Conservation (phyloP, 2,888 invertebrate species). For the Catocala nupta region DNA sequence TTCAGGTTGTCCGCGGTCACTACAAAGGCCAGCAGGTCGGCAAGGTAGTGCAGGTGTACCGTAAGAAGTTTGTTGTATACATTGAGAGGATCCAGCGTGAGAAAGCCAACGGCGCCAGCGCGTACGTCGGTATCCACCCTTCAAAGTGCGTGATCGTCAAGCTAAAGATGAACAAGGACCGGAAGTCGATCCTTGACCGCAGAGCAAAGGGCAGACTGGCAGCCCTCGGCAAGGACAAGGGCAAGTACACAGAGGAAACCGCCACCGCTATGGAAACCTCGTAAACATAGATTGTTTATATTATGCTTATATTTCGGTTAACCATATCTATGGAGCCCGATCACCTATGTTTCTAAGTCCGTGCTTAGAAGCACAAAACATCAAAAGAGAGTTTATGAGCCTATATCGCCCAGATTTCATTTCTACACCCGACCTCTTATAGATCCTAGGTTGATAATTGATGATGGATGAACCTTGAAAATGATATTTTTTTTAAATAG, state of each 20-base stretch:
- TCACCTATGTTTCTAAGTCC: too few relatives aligned
- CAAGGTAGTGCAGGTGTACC: constrained; percentile 99
- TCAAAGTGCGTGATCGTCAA: constrained; percentile 99
- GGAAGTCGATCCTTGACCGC: constrained; percentile 98
- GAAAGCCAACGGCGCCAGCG: constrained; percentile 99
- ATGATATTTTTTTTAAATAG: too few relatives aligned
- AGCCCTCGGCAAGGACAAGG: constrained; percentile 98
- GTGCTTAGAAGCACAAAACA: too few relatives aligned
- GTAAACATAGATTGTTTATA: constrained; percentile 79
- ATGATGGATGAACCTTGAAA: too few relatives aligned
- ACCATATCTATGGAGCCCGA: too few relatives aligned
- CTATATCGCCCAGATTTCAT: too few relatives aligned
- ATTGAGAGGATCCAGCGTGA: constrained; percentile 99
- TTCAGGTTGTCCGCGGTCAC: constrained; percentile 99
- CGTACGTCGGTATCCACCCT: constrained; percentile 99
- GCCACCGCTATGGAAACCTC: constrained; percentile 92
- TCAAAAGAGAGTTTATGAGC: too few relatives aligned
- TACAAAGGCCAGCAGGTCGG: constrained; percentile 99
- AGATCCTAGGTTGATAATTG: too few relatives aligned
- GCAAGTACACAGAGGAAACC: constrained; percentile 97
- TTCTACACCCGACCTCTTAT: too few relatives aligned
- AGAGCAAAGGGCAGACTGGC: constrained; percentile 97
- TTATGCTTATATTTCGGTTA: too few relatives aligned
- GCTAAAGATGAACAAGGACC: constrained; percentile 99
- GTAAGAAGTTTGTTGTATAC: constrained; percentile 99